phyloP scores from a whole-genome alignment of 2,888 invertebrate genomes.

The Trissoscelio sp. region DNA sequence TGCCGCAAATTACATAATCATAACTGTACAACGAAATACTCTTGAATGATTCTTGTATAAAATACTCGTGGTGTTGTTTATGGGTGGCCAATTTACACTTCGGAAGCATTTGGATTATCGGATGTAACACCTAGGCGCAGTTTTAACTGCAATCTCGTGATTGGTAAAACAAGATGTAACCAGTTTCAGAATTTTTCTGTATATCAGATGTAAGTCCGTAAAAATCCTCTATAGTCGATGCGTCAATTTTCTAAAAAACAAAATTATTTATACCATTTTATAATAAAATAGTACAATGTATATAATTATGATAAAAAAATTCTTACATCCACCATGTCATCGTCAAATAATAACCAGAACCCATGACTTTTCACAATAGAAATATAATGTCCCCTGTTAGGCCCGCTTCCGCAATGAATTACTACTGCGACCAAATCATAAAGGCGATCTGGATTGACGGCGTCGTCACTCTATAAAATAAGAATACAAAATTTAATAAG shows the following conservation, averaged over 20 bases:
- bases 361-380: slow-evolving; percentile 96
- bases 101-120: slow-evolving; percentile 67
- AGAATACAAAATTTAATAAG: neutral
- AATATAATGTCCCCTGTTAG: slow-evolving; percentile 99
- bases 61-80: slow-evolving; percentile 53
- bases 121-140: slow-evolving; percentile 44
- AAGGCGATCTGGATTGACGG: slow-evolving; percentile 98
- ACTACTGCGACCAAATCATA: slow-evolving; percentile 99
- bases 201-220: slow-evolving; percentile 99
- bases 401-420: slow-evolving; percentile 98
- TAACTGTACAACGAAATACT: slow-evolving; percentile 11
- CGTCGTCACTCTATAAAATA: slow-evolving; percentile 92
- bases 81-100: slow-evolving; percentile 50
- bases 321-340: slow-evolving; percentile 99
- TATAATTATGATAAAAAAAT: neutral
- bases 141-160: slow-evolving; percentile 90
- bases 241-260: slow-evolving; percentile 96
- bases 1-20: neutral
- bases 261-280: no score
- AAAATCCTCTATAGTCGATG: slow-evolving; percentile 99
- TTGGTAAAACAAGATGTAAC: slow-evolving; percentile 99
- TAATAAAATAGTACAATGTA: no score
- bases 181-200: slow-evolving; percentile 99
- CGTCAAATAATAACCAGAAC: slow-evolving; percentile 99
- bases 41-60: slow-evolving; percentile 52